phyloP scores from a whole-genome alignment of 1,140 invertebrate genomes.

The Anoplophora glabripennis region DNA sequence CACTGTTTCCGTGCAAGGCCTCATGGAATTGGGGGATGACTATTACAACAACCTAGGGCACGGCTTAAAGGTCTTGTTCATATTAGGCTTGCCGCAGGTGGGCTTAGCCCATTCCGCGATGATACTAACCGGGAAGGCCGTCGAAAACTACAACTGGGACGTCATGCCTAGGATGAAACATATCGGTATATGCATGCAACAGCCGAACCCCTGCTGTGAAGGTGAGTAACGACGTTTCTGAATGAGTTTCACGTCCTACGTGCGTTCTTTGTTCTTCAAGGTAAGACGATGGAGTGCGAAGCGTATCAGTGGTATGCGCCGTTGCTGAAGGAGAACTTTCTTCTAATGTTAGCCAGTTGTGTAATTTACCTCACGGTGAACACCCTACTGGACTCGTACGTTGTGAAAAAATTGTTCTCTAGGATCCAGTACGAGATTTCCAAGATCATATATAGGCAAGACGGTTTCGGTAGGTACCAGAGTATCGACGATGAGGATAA shows the following conservation, averaged over 20 bases:
- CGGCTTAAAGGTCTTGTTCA: constrained; percentile 23
- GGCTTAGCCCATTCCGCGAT: constrained; percentile 26
- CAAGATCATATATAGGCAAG: no score
- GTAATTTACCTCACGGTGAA: constrained; percentile 22
- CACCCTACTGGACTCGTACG: constrained; percentile 18
- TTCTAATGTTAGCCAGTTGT: constrained; percentile 12
- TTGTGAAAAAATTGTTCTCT: background rate
- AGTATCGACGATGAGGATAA: background rate
- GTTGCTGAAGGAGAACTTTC: constrained; percentile 9
- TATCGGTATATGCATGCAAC: no score
- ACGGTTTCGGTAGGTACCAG: no score
- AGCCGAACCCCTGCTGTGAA: no score
- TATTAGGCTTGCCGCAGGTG: constrained; percentile 33
- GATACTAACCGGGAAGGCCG: constrained; percentile 31
- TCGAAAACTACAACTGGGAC: constrained; percentile 38
- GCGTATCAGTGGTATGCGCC: constrained; percentile 12
- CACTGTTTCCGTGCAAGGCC: constrained; percentile 26
- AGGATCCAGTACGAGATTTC: no score
- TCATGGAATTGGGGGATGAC: constrained; percentile 28
- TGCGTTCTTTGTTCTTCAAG: background rate
- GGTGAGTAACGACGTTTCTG: no score
- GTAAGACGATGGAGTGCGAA: background rate
- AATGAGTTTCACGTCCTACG: no score
- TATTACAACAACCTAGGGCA: constrained; percentile 27
- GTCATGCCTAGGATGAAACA: no score